A percentile compares a stretch with the other conserved stretches of the same genome.
These are phyloP conservation scores for Fundulus diaphanus DNA, from an alignment of 2,797 vertebrate genomes.

Conservation along the genomic window DNA sequence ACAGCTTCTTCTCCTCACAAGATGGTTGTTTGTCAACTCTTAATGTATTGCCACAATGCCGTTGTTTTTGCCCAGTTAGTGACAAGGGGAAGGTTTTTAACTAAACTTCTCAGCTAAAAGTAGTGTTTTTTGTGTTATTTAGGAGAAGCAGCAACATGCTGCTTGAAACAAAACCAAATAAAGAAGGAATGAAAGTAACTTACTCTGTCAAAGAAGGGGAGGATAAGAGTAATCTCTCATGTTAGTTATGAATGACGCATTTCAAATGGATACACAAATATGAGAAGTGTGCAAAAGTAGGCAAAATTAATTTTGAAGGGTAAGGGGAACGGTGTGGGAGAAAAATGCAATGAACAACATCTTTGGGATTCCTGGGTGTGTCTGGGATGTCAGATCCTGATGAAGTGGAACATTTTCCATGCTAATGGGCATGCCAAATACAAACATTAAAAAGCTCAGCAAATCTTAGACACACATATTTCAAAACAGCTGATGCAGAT, in stretches of 20 bases:
- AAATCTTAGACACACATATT: conserved; percentile 31
- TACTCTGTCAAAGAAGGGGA: not conserved
- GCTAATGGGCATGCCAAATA: conserved; percentile 45
- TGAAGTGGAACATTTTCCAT: conserved; percentile 43
- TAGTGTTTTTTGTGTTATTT: not conserved
- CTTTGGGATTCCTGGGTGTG: conserved; percentile 20
- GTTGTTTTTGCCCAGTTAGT: not conserved
- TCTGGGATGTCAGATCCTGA: conserved; percentile 34
- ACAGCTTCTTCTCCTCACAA: not conserved
- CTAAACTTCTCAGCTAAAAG: not conserved
- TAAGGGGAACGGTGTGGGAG: not conserved
- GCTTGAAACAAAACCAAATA: not conserved
- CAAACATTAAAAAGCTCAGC: conserved; percentile 51
- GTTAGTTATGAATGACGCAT: not conserved
- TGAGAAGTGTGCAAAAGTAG: not conserved
- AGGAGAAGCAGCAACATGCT: not conserved
- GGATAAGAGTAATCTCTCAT: not conserved
- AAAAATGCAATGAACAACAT: conserved; percentile 9
- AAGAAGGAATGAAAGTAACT: not conserved
- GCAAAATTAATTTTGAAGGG: not conserved
- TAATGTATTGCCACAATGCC: not conserved
- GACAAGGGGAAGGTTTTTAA: not conserved
- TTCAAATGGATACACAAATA: not conserved
- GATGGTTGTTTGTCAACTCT: not conserved
- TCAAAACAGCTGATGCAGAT: conserved; percentile 52